Evolutionary conservation across 2,888 invertebrate genomes (phyloP), one percentile per base, ranked within the genome.

Genomic region (Dynastes hyllus): DNA sequence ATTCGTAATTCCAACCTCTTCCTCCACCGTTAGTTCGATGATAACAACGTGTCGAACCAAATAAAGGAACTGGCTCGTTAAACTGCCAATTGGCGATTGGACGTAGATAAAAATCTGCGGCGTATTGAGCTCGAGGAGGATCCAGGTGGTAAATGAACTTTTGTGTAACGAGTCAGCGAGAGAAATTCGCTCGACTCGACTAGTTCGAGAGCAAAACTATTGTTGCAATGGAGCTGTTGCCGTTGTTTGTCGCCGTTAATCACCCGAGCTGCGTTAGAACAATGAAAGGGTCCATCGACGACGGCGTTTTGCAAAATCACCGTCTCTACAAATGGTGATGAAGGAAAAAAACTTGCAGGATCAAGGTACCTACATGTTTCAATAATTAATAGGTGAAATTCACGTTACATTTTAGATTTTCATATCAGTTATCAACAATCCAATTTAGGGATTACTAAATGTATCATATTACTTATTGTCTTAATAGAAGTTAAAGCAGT

Each of bases 31-130:
- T 61, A n/a, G 61, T 61, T 27, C 55, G 37, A 73, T 61, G 73
- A 61, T 75, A 75, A 61, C 45, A 63, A 61, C 61, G 73, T 75
- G 73, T 45, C 58, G 58, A 75, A 61, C 73, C 61, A 75, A 75
- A 75, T 71, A 75, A 75, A 75, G 73, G 73, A 75, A 61, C 45
- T 50, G 37, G 29, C 77, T 77, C 69, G 77, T 77, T 66, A 66
- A 77, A 67, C 32, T 53, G 69, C 50, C 77, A 69, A 67, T 78
- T 75, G 78, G 55, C 75, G 80, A 80, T 80, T 78, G 80, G 80
- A 22, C 69, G 61, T n/a, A 76, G 80, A 80, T 80, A 80, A 80
- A 80, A 80, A 80, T 80, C 80, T 77, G 77, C 80, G 75, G 66
- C 80, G 80, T 80, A 80, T 80, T 66, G 71, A 71, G 71, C 77